Conservation (phyloP, 2,888 invertebrate species). For the Conomelus anceps region DNA sequence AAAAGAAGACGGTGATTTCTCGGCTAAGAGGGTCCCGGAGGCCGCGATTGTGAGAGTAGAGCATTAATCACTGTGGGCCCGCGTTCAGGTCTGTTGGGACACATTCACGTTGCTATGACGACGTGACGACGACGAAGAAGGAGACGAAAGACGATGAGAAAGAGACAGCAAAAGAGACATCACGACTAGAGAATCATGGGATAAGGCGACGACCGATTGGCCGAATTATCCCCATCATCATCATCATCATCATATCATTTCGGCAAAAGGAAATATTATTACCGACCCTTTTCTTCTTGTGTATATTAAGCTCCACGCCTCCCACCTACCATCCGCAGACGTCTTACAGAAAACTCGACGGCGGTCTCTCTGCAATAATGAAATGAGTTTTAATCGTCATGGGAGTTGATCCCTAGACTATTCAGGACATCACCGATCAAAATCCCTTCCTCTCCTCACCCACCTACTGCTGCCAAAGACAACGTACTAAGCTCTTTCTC, state of each 20-base stretch:
- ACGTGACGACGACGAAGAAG: conserved; percentile 3
- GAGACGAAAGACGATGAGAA: neutral
- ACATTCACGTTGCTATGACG: conserved; percentile 13
- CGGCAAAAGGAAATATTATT: conserved; percentile 12
- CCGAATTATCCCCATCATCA: neutral
- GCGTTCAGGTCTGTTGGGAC: conserved; percentile 4
- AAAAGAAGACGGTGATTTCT: conserved; percentile 14
- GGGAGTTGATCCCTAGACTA: neutral
- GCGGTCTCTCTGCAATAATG: conserved; percentile 3
- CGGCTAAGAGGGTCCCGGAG: conserved; percentile 9
- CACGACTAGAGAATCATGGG: too few relatives aligned
- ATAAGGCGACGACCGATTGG: neutral
- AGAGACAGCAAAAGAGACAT: neutral
- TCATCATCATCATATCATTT: conserved; percentile 2
- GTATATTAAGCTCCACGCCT: neutral
- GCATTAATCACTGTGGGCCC: conserved; percentile 12
- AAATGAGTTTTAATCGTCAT: conserved; percentile 11
- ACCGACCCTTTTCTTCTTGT: conserved; percentile 6
- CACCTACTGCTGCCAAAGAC: neutral
- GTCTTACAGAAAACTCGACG: neutral
- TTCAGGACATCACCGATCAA: neutral
- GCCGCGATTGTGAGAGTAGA: conserved; percentile 8
- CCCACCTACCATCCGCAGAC: neutral
- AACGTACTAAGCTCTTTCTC: neutral
- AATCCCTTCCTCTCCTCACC: neutral